phyloP scores from a whole-genome alignment of 2,888 invertebrate species.

The Actias luna region DNA sequence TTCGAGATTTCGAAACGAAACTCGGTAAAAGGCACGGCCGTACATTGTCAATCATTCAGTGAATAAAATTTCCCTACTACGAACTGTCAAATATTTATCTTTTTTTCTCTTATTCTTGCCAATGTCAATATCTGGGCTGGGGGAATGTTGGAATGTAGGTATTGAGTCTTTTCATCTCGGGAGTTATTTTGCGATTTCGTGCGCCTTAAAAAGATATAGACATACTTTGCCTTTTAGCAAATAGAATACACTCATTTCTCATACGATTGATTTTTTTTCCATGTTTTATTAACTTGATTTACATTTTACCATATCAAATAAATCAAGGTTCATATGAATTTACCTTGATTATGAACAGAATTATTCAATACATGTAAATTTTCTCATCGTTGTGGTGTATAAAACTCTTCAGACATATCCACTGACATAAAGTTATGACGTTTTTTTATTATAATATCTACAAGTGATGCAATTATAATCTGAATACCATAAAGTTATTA shows the following conservation, averaged over 20 bases:
- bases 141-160: slow-evolving; percentile 54
- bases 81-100: slow-evolving; percentile 66
- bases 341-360: background rate
- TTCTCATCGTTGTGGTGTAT: background rate
- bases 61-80: slow-evolving; percentile 51
- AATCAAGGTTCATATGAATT: background rate
- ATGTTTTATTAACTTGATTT: background rate
- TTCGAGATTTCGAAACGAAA: slow-evolving; percentile 43
- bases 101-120: slow-evolving; percentile 51
- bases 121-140: slow-evolving; percentile 58
- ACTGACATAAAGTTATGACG: no score
- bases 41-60: slow-evolving; percentile 60
- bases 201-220: slow-evolving; percentile 50
- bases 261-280: background rate
- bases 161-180: slow-evolving; percentile 52
- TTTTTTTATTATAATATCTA: no score
- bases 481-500: no score
- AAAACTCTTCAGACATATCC: no score
- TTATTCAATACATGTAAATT: background rate
- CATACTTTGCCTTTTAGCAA: slow-evolving; percentile 25
- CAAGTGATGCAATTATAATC: no score
- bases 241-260: slow-evolving; percentile 1
- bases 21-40: slow-evolving; percentile 42
- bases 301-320: background rate
- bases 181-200: slow-evolving; percentile 52